Base-by-base conservation (phyloP, 1,140 invertebrate genomes). In the Pygmarrhopalites habei region DNA sequence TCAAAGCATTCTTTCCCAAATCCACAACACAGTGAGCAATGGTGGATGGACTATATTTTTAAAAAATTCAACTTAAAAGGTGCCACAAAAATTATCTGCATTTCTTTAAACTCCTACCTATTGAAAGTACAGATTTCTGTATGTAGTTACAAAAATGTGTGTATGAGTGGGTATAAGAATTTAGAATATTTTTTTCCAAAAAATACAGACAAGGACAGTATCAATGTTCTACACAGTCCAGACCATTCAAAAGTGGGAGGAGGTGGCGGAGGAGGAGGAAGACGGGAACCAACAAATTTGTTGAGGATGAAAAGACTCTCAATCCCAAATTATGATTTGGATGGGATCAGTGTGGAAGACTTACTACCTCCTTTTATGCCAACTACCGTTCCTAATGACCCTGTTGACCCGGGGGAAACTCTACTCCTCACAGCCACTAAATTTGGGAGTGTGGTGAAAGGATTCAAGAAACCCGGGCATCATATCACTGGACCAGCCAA, bases 401-500 rank as follows among this genome's bases (percentile, higher is more conserved):
- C 4, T n/a, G 14, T 10, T 28, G 14, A 52, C 25, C 23, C 23
- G 15, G 28, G 43, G 26, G 60, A 57, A 23, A 57, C 43, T 5
- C 43, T 44, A 52, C 47, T 70, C 7, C 58, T 49, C 12, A 63
- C 65, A 43, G 68, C 68, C 2, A 46, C 57, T 2, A 80, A 79
- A 65, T 87, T 87, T 73, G 86, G 86, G 4, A 70, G 77, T 19
- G 80, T 86, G 43, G 75, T 86, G 0, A 77, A 74, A 23, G 76
- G 78, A 23, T 79, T 83, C 64, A 77, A 78, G 52, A 86, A 86
- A 64, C 84, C 85, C 0, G 85, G 85, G 0, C 85, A 86, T 73
- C 86, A 88, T 72, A 79, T 87, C 1, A 39, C 58, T 46, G 86
- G 86, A 14, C 86, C 86, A 2, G 82, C 85, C 14, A 86, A 86